phyloP scores from a whole-genome alignment of 1,140 invertebrate genomes.

The Cardiocondyla obscurior region DNA sequence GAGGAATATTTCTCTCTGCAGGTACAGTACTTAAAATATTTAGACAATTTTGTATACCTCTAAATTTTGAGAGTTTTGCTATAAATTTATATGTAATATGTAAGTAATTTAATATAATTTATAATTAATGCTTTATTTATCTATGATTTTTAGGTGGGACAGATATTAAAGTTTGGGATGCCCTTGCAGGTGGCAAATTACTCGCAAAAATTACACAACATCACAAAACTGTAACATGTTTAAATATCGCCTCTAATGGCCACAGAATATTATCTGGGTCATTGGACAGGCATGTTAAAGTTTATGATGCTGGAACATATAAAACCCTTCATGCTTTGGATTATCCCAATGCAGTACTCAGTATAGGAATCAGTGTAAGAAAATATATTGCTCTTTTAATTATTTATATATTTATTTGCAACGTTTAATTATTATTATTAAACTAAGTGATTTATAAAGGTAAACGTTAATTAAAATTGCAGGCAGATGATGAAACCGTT shows the following conservation, averaged over 20 bases:
- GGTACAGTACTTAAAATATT: constrained; percentile 81
- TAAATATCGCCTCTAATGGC: constrained; percentile 91
- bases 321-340: constrained; percentile 94
- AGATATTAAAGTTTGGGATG: constrained; percentile 97
- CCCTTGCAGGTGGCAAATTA: constrained; percentile 92
- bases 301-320: constrained; percentile 95
- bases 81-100: constrained; percentile 3
- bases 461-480: constrained; percentile 77
- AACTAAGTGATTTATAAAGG: background rate
- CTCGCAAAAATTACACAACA: constrained; percentile 92
- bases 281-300: constrained; percentile 96
- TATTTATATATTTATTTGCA: constrained; percentile 22
- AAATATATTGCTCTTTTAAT: constrained; percentile 11
- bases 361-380: constrained; percentile 91
- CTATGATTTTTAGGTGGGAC: constrained; percentile 88
- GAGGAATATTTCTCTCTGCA: constrained; percentile 95
- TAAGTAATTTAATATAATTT: background rate
- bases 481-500: constrained; percentile 92
- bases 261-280: constrained; percentile 94
- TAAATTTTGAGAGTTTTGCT: background rate
- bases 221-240: constrained; percentile 96
- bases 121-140: background rate
- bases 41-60: background rate
- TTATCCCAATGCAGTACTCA: constrained; percentile 95
- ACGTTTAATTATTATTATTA: background rate